Base-by-base conservation (phyloP, 2,888 invertebrate species). In the Drosophila tanythrix region DNA sequence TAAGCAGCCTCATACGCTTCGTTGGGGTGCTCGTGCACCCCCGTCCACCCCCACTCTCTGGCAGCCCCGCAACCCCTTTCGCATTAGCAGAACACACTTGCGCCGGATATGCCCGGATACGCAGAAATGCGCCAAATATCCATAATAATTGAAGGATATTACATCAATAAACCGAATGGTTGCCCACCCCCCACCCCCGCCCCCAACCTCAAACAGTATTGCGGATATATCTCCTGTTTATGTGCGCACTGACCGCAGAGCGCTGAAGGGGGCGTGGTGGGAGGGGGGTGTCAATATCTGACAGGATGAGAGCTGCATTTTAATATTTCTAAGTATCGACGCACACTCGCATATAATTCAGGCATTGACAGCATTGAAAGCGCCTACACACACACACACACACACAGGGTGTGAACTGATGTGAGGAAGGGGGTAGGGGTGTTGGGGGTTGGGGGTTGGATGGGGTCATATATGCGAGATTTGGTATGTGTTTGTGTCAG, bases 91-190 rank as follows among this genome's bases (percentile, higher is more conserved):
- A 76, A 46, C 46, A 46, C 46, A n/a, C 21, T 27, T 50, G n/a
- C 56, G 43, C 57, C 29, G 57, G 43, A 57, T 57, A 57, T 13
- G 43, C 27, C 48, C 51, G 72, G 74, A 70, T 85, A 81, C 72
- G 76, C 80, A 72, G 79, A 67, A 88, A 87, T 84, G 81, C 88
- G 89, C 83, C 88, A 89, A 90, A 91, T 91, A 91, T 91, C 88
- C 88, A 90, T 89, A 91, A 91, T 91, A 91, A 91, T 91, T 91
- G 90, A 87, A 91, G 89, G 90, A 91, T 91, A 91, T 91, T 91
- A 87, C 91, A 91, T 90, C 89, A 91, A 91, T 91, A 91, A 90
- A 90, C 82, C 90, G 72, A 77, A 77, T 76, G 60, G 38, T n/a
- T 27, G 15, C 27, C 27, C 36, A 38, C 15, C 40, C 29, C 53